phyloP scores from a whole-genome alignment of 2,113 vertebrate genomes.

The Puffinus mauretanicus region DNA sequence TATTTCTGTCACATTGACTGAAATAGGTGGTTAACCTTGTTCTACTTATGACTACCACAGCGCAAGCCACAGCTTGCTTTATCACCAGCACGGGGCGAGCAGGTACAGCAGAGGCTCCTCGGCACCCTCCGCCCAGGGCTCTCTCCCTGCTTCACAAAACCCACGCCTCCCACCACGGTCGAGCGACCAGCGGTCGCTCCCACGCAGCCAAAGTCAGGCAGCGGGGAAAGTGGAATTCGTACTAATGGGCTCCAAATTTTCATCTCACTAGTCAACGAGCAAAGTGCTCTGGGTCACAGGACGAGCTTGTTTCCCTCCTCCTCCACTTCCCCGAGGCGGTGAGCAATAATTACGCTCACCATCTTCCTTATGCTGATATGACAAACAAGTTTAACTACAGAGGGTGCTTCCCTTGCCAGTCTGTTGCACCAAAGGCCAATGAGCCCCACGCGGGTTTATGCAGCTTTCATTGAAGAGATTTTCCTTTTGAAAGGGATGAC shows the following conservation, averaged over 20 bases:
- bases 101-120: background rate
- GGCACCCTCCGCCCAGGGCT: background rate
- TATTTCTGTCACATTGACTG: slow-evolving; percentile 58
- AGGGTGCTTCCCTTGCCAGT: background rate
- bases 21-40: slow-evolving; percentile 50
- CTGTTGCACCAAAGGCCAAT: background rate
- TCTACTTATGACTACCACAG: slow-evolving; percentile 24
- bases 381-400: slow-evolving; percentile 33
- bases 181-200: rapidly evolving
- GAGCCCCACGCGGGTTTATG: background rate
- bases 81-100: background rate
- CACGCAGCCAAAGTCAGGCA: background rate
- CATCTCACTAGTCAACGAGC: background rate
- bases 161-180: rapidly evolving
- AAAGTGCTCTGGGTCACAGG: background rate
- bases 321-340: background rate
- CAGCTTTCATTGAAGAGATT: background rate
- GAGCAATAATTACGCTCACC: background rate
- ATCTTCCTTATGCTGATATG: background rate
- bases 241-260: background rate
- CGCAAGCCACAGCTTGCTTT: background rate
- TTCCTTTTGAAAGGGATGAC: background rate
- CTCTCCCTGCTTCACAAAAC: background rate
- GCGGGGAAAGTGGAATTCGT: background rate
- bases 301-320: background rate